These are phyloP conservation scores for Lasioglossum baleicum DNA, from an alignment of 1,140 invertebrate species.

Conservation along the genomic window DNA sequence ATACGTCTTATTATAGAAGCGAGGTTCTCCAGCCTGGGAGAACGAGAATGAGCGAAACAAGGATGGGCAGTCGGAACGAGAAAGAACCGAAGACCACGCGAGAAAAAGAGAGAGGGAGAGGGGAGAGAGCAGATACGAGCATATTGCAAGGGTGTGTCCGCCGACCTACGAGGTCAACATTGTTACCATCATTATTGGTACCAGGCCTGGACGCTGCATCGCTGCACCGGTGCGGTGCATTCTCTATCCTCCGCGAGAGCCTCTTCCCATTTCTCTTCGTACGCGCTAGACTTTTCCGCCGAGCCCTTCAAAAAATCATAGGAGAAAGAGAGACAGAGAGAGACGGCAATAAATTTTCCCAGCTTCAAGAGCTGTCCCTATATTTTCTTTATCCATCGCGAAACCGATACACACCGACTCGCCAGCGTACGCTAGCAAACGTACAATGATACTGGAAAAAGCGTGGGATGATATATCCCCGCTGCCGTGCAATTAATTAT, in stretches of 20 bases:
- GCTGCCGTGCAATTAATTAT: slow-evolving; percentile 47
- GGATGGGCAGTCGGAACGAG: slow-evolving; percentile 22
- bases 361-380: slow-evolving; percentile 35
- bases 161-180: slow-evolving; percentile 67
- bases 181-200: slow-evolving; percentile 71
- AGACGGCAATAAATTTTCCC: slow-evolving; percentile 46
- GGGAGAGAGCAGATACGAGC: slow-evolving; percentile 35
- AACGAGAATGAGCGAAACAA: slow-evolving; percentile 44
- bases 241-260: not conserved
- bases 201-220: slow-evolving; percentile 17
- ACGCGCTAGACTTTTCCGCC: too few species aligned
- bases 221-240: too few species aligned
- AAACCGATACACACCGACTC: slow-evolving; percentile 49
- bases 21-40: slow-evolving; percentile 45
- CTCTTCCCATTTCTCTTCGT: slow-evolving; percentile 4
- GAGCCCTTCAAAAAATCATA: too few species aligned
- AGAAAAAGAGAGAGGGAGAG: not conserved
- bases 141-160: slow-evolving; percentile 58
- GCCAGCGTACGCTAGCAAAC: not conserved
- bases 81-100: slow-evolving; percentile 7
- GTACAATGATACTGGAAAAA: slow-evolving; percentile 49
- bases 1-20: slow-evolving; percentile 68
- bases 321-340: slow-evolving; percentile 16
- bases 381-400: slow-evolving; percentile 51
- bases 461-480: slow-evolving; percentile 52